phyloP scores from a whole-genome alignment of 2,797 vertebrate genomes.

The Myotis planiceps region DNA sequence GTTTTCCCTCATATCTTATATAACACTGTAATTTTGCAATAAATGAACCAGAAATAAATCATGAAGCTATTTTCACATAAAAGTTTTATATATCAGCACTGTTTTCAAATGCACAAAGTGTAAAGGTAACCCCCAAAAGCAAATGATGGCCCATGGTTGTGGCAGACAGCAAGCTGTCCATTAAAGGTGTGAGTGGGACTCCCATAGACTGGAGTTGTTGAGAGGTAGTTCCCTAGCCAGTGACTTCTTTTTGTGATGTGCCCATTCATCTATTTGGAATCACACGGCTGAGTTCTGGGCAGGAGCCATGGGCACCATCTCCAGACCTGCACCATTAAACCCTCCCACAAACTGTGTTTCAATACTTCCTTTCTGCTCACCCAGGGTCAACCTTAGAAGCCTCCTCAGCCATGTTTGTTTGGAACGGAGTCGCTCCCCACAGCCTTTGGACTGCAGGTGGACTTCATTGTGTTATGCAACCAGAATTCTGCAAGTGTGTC shows the following conservation, averaged over 20 bases:
- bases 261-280: neutral
- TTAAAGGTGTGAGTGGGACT: neutral
- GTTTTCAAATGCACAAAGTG: neutral
- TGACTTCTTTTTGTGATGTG: neutral
- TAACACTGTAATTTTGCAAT: neutral
- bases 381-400: neutral
- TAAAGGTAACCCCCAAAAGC: neutral
- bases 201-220: accelerated
- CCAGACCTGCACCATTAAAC: neutral
- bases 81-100: neutral
- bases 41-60: conserved; percentile 19
- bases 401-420: accelerated
- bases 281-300: neutral
- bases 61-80: neutral
- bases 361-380: neutral
- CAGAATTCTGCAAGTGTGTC: neutral
- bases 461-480: accelerated
- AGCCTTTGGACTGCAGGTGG: accelerated
- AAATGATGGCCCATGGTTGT: neutral
- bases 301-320: neutral
- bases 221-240: neutral
- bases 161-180: neutral
- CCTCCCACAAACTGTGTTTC: neutral
- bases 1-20: neutral
- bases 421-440: neutral